phyloP scores from a whole-genome alignment of 2,888 invertebrate genomes.

The Thymelicus acteon region DNA sequence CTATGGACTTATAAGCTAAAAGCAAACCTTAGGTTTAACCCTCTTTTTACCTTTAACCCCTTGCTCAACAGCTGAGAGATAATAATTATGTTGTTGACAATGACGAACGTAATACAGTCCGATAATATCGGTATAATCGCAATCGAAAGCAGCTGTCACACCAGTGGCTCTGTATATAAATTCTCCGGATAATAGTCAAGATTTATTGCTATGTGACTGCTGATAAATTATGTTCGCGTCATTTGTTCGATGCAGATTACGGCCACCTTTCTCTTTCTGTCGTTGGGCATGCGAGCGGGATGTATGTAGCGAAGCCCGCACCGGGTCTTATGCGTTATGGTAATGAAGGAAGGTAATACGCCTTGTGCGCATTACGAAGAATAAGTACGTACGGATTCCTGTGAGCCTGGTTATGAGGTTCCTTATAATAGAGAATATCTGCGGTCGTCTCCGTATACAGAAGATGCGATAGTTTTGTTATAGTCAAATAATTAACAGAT shows the following conservation, averaged over 20 bases:
- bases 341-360: conserved; percentile 54
- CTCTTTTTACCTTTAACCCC: not conserved
- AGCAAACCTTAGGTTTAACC: too few relatives aligned
- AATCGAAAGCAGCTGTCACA: conserved; percentile 5
- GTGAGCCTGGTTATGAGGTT: not conserved
- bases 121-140: not conserved
- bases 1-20: too few relatives aligned
- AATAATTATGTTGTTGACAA: not conserved
- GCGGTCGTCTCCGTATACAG: not conserved
- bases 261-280: conserved; percentile 6
- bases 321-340: conserved; percentile 42
- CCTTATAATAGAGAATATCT: not conserved
- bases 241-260: conserved; percentile 32
- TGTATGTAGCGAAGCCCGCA: not conserved
- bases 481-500: too few relatives aligned
- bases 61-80: not conserved
- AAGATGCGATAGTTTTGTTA: too few relatives aligned
- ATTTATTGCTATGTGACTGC: conserved; percentile 30
- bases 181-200: conserved; percentile 23
- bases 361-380: conserved; percentile 7
- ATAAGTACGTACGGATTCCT: conserved; percentile 1
- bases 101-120: not conserved
- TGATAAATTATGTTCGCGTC: conserved; percentile 33
- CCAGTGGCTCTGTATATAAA: conserved; percentile 12
- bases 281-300: not conserved